Conservation (phyloP, 35 echinoderm and acorn worm species). For the Acanthaster planci region DNA sequence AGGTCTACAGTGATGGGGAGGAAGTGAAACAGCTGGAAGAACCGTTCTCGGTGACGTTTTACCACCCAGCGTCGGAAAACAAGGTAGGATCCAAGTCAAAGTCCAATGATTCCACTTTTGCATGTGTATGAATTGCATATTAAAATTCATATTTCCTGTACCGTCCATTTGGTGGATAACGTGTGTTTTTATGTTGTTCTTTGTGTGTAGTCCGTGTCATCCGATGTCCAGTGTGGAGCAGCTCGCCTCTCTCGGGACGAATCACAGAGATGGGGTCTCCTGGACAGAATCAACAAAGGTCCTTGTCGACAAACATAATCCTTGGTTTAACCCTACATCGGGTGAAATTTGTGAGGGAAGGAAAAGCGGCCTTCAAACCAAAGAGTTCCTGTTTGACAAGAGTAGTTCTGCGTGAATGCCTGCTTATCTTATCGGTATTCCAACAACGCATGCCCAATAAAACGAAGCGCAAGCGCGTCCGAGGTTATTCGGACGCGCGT, state of each 20-base stretch:
- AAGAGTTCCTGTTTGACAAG: too few species aligned
- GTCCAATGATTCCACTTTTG: too few species aligned
- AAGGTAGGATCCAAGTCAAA: too few species aligned
- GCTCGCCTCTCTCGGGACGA: constrained; percentile 12
- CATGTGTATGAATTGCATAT: background rate
- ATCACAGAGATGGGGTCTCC: background rate
- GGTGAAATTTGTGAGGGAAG: too few species aligned
- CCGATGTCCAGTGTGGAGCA: background rate
- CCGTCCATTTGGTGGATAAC: background rate
- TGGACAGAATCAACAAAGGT: background rate
- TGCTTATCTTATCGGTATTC: too few species aligned
- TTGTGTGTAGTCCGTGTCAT: background rate
- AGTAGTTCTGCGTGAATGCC: too few species aligned
- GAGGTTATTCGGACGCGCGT: too few species aligned
- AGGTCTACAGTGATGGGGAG: constrained; percentile 61
- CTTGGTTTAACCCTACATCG: too few species aligned
- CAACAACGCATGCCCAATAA: too few species aligned
- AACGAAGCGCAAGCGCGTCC: too few species aligned
- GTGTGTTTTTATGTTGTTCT: background rate
- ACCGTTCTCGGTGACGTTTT: constrained; percentile 75
- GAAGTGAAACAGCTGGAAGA: constrained; percentile 46
- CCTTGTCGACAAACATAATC: background rate
- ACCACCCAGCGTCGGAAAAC: constrained; percentile 29
- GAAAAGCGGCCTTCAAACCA: too few species aligned
- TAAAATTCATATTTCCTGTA: background rate